phyloP scores from a whole-genome alignment of 2,797 vertebrate species.

The Muscicapa striata region DNA sequence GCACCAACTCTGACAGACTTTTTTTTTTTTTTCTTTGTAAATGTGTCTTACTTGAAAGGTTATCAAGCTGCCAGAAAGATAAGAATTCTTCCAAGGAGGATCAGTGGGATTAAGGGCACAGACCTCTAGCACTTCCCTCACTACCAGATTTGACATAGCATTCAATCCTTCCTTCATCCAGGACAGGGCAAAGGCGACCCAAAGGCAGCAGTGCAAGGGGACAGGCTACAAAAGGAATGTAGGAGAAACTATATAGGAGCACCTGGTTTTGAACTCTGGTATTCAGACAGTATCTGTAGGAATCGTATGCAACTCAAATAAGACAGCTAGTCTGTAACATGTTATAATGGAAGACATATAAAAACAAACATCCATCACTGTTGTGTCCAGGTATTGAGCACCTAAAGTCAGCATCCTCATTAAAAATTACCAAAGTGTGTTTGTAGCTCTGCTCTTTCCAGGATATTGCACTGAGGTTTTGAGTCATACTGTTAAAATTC shows the following conservation, averaged over 20 bases:
- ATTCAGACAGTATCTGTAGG: not conserved
- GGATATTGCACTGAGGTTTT: not conserved
- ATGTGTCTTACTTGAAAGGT: not conserved
- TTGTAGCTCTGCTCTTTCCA: not conserved
- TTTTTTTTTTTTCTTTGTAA: not conserved
- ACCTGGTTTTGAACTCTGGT: not conserved
- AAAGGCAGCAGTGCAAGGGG: not conserved
- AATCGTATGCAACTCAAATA: not conserved
- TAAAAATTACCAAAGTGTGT: not conserved
- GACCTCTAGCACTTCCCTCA: not conserved
- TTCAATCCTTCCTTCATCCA: not conserved
- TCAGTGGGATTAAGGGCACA: not conserved
- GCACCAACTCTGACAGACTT: not conserved
- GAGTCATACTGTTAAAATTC: not conserved
- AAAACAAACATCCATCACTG: not conserved
- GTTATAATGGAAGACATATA: not conserved
- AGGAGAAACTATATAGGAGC: not conserved
- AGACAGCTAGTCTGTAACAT: not conserved
- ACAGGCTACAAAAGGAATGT: not conserved
- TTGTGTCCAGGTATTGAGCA: not conserved
- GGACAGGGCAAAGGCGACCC: not conserved
- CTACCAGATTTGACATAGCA: not conserved
- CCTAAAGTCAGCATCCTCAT: not conserved
- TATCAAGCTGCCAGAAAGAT: not conserved
- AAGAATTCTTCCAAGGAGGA: not conserved